These are phyloP conservation scores for Pangasianodon gigas DNA, from an alignment of 2,113 vertebrate species.

Conservation along the genomic window DNA sequence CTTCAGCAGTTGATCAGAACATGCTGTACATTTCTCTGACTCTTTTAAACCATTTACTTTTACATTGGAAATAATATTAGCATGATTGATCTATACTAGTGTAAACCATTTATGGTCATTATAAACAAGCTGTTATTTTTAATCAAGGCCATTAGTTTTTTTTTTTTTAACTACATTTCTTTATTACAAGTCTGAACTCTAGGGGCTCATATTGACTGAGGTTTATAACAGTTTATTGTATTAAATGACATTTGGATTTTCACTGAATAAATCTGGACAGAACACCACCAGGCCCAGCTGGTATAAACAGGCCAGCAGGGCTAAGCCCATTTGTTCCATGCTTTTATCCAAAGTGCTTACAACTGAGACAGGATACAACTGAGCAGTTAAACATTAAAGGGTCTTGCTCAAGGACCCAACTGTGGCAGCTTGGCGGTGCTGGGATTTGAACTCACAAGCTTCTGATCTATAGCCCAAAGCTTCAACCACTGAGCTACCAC, in stretches of 20 bases:
- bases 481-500: neutral
- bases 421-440: neutral
- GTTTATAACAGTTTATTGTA: neutral
- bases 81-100: neutral
- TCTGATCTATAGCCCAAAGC: too few species aligned
- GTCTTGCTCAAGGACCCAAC: neutral
- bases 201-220: neutral
- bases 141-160: neutral
- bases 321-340: neutral
- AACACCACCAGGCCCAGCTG: neutral
- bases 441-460: neutral
- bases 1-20: neutral
- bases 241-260: neutral
- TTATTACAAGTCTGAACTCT: neutral
- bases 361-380: neutral
- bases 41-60: neutral
- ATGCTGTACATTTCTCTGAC: neutral
- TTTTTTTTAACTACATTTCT: too few species aligned
- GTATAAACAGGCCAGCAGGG: neutral
- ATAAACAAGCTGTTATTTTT: neutral
- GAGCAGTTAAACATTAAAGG: neutral
- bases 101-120: neutral
- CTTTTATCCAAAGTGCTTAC: neutral
- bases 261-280: neutral
- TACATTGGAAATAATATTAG: neutral